These are phyloP conservation scores for Drosophila atroscutellata DNA, from an alignment of 2,888 invertebrate genomes.

Conservation along the genomic window DNA sequence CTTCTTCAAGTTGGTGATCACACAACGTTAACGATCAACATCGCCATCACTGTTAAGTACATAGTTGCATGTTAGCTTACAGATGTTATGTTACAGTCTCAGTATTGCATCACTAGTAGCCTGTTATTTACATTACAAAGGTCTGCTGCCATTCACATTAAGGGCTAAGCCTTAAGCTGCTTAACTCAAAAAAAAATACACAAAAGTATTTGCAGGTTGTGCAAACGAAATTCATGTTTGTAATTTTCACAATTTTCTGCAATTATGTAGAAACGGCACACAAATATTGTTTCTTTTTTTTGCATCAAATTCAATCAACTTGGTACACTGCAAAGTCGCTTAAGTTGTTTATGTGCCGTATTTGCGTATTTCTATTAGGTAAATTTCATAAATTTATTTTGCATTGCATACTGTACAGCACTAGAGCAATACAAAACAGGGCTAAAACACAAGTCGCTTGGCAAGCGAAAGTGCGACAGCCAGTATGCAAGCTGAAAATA, in stretches of 20 bases:
- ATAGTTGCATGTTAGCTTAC: too few species aligned
- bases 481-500: constrained; percentile 42
- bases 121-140: too few species aligned
- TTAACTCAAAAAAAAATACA: not conserved
- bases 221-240: not conserved
- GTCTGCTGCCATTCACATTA: not conserved
- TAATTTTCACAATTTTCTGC: not conserved
- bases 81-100: too few species aligned
- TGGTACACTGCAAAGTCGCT: constrained; percentile 24
- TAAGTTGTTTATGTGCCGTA: constrained; percentile 46
- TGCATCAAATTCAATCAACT: constrained; percentile 31
- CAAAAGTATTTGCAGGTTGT: not conserved
- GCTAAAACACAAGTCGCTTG: constrained; percentile 48
- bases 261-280: not conserved
- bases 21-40: too few species aligned
- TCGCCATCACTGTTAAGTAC: too few species aligned
- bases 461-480: constrained; percentile 71
- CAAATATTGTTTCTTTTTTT: not conserved
- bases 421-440: constrained; percentile 24
- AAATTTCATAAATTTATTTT: constrained; percentile 68
- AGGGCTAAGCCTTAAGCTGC: not conserved
- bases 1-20: too few species aligned
- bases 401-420: constrained; percentile 48
- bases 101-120: too few species aligned
- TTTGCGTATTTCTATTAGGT: constrained; percentile 46